Evolutionary conservation across 2,113 vertebrate species (phyloP).

Genomic region (Paratilapia polleni): DNA sequence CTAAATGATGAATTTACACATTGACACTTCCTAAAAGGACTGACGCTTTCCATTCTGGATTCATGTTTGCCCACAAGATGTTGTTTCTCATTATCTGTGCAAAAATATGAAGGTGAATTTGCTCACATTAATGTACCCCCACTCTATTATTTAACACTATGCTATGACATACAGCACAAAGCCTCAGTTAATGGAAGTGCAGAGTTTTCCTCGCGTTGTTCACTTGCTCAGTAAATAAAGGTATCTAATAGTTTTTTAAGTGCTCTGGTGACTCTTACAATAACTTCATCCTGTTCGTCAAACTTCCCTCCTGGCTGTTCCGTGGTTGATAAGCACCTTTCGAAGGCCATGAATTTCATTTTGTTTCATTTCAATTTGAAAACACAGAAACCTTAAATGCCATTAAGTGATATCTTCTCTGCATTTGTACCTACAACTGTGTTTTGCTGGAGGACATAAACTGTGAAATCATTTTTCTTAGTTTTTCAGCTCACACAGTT

Average conservation of each 20-base stretch:
- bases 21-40: not conserved
- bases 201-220: not conserved
- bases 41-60: not conserved
- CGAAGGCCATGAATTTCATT: not conserved
- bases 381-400: constrained; percentile 24
- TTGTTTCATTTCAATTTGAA: constrained; percentile 16
- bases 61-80: not conserved
- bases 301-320: not conserved
- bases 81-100: not conserved
- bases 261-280: not conserved
- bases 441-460: constrained; percentile 21
- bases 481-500: not conserved
- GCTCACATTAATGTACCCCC: too few relatives aligned
- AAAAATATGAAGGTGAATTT: not conserved
- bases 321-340: not conserved
- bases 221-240: not conserved
- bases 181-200: not conserved
- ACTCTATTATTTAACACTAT: not conserved
- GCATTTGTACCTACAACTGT: constrained; percentile 14
- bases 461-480: constrained; percentile 25
- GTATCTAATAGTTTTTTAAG: constrained; percentile 14
- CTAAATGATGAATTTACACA: not conserved
- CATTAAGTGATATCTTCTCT: constrained; percentile 9
- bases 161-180: not conserved
- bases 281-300: not conserved